Evolutionary conservation across 2,888 invertebrate species (phyloP), one percentile per base, ranked within the genome.

Genomic region (Tineola bisselliella): DNA sequence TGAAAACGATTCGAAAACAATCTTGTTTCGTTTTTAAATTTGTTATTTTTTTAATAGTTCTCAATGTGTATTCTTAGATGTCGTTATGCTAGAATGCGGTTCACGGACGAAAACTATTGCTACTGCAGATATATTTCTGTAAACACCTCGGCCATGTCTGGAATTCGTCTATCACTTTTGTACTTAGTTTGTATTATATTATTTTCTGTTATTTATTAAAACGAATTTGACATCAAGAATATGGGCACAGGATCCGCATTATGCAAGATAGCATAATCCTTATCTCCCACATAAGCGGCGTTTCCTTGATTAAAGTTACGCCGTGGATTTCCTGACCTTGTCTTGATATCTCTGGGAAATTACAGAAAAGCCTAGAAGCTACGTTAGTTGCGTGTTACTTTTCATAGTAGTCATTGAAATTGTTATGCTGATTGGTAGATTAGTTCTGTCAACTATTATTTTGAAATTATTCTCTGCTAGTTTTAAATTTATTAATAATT

Each of bases 291-390:
- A 67, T 67, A 67, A 68, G 67, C 66, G 65, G 33, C 33, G 61
- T 67, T 64, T 65, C 62, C 64, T 66, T 69, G 70, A 70, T 70
- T 69, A 70, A 67, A 71, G 66, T 69, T 67, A 69, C 67, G 65
- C 62, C 30, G 63, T 64, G 66, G 64, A 65, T 65, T 63, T 62
- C 52, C 64, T 63, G 59, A 63, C 66, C 63, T 65, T 66, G 63
- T 54, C 56, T 17, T 43, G 48, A 56, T 60, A 62, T 61, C 70
- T 67, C 72, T 60, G 70, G 70, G 71, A 70, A 72, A 70, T 71
- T 68, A 70, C 68, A 63, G 63, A 63, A 43, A 64, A 63, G 63
- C 52, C 54, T 62, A 33, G 58, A 15, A 48, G 54, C 54, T 54
- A 54, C 25, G 54, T 33, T 33, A 33, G 58, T 56, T 19, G 19